phyloP scores from a whole-genome alignment of 1,140 invertebrate species.

The Brachionus rotundiformis region DNA sequence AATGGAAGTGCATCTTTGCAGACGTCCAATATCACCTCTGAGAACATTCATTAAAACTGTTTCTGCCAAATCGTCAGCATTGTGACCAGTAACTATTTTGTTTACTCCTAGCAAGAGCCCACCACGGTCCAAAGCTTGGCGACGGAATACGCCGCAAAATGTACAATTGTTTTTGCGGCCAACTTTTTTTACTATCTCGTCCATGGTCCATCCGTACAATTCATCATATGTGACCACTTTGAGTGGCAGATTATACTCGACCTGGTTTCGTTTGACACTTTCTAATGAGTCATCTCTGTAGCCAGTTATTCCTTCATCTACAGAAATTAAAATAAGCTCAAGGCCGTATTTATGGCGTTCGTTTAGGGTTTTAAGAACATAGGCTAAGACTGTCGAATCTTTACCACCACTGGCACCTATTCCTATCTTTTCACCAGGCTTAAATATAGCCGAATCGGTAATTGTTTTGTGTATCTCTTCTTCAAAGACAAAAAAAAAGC shows the following conservation, averaged over 20 bases:
- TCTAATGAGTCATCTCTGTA: conserved; percentile 97
- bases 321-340: conserved; percentile 86
- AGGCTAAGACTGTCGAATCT: conserved; percentile 92
- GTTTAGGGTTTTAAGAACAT: conserved; percentile 87
- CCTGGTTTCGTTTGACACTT: conserved; percentile 85
- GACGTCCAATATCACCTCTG: conserved; percentile 88
- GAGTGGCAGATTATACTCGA: conserved; percentile 88
- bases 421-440: conserved; percentile 81
- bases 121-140: conserved; percentile 92
- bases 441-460: conserved; percentile 78
- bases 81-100: conserved; percentile 93
- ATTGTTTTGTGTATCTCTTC: conserved; percentile 95
- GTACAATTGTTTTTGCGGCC: conserved; percentile 98
- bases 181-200: conserved; percentile 90
- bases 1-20: conserved; percentile 85
- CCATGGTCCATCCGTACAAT: conserved; percentile 99
- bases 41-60: conserved; percentile 96
- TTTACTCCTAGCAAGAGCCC: conserved; percentile 81
- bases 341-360: conserved; percentile 86
- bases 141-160: conserved; percentile 93
- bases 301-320: conserved; percentile 97
- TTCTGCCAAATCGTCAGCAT: conserved; percentile 99
- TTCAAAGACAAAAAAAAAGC: conserved; percentile 92
- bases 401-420: conserved; percentile 97
- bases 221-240: conserved; percentile 94